Evolutionary conservation across 2,797 vertebrate genomes (phyloP), one percentile per base, ranked within the genome.

Genomic region (Gymnoscopelus braueri): DNA sequence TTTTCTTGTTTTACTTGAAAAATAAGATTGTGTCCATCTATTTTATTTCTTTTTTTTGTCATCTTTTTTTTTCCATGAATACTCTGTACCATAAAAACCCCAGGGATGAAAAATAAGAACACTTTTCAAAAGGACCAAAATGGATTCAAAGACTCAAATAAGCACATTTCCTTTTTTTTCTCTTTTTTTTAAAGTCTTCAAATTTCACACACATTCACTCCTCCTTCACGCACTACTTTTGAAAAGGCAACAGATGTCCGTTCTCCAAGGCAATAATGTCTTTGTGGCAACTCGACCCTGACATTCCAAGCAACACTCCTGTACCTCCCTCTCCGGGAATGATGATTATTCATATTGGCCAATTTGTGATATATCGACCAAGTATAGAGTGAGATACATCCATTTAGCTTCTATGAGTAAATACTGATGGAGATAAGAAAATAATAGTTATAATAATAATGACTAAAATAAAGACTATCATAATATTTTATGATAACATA

Each of bases 211-310:
- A 12, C 82, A 69, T 84, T 39, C 82, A 72, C 70, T 62, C 70
- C 80, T 64, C 91, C 84, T 74, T 77, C 84, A 73, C 67, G 76
- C 87, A 81, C 64, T 84, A 91, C 86, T 86, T 83, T 87, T 87
- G 79, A 91, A 91, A 85, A 94, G 92, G 93, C 93, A 93, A 93
- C 89, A 91, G 85, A 89, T 90, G 90, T 92, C 92, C 87, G 70
- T 86, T 92, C 91, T 92, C 89, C 92, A 93, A 93, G 92, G 91
- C 92, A 93, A 92, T 92, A 93, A 93, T 84, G 91, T 94, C 91
- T 93, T 89, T 92, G 91, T 92, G 93, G 91, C 92, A 93, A 93
- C 87, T 89, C 77, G 71, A 93, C 90, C 89, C 90, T 89, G 87
- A 93, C 89, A 90, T 88, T 90, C 89, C 88, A 88, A 78, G 87